Conservation (phyloP, 2,888 invertebrate species). For the Nineta flava region DNA sequence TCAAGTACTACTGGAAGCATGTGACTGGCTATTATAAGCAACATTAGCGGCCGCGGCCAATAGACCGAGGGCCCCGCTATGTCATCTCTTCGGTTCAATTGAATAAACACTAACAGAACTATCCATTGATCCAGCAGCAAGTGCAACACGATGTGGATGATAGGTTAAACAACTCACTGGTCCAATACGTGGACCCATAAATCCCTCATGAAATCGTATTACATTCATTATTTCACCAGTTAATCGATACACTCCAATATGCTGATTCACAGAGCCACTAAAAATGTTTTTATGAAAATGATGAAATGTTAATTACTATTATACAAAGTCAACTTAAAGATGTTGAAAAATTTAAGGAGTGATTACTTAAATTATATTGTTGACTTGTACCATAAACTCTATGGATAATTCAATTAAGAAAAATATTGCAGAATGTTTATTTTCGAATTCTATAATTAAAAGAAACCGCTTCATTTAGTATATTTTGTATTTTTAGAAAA, state of each 20-base stretch:
- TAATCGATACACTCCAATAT: constrained; percentile 61
- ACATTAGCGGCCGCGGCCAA: constrained; percentile 22
- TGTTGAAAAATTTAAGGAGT: not conserved
- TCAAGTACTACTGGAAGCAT: constrained; percentile 2
- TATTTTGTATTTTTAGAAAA: too few species aligned
- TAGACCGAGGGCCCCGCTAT: constrained; percentile 31
- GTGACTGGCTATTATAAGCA: constrained; percentile 1
- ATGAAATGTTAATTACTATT: not conserved
- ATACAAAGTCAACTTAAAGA: not conserved
- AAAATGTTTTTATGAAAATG: constrained; percentile 15
- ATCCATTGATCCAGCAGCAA: constrained; percentile 80
- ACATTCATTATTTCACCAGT: constrained; percentile 58
- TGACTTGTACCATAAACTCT: too few species aligned
- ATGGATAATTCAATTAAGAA: too few species aligned
- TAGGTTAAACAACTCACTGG: constrained; percentile 78
- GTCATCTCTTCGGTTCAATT: constrained; percentile 53
- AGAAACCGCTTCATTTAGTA: too few species aligned
- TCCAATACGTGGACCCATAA: constrained; percentile 74
- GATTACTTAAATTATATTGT: not conserved
- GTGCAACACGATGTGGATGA: constrained; percentile 70
- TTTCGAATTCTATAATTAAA: too few species aligned
- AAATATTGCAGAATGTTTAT: too few species aligned
- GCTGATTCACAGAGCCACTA: constrained; percentile 63
- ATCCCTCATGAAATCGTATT: constrained; percentile 82
- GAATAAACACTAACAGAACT: constrained; percentile 71